Conservation (phyloP, 2,888 invertebrate species). For the Piscicola geometra region DNA sequence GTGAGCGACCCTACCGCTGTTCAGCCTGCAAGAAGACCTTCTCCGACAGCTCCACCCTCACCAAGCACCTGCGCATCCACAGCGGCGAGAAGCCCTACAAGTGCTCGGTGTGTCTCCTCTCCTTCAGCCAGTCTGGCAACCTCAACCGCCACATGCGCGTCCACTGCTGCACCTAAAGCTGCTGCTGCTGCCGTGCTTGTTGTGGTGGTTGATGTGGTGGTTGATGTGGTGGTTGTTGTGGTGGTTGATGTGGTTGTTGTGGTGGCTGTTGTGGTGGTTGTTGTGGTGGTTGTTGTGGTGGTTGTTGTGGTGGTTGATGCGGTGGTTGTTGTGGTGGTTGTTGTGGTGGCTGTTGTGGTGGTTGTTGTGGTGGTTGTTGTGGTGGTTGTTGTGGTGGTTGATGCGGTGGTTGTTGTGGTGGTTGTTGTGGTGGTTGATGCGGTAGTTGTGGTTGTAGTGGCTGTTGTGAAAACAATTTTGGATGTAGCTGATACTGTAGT, state of each 20-base stretch:
- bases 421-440: neutral
- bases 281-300: too few species aligned
- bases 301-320: too few species aligned
- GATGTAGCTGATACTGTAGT: neutral
- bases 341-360: neutral
- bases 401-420: neutral
- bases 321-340: too few species aligned
- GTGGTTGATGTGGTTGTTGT: too few species aligned
- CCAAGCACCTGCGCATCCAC: conserved; percentile 88
- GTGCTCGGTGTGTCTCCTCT: conserved; percentile 86
- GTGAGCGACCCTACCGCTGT: conserved; percentile 80
- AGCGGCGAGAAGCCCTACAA: conserved; percentile 84
- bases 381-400: neutral
- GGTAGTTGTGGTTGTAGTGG: neutral
- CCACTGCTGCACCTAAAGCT: conserved; percentile 60
- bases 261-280: too few species aligned
- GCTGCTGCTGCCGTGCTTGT: neutral
- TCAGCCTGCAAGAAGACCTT: conserved; percentile 95
- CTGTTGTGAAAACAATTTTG: neutral
- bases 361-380: neutral
- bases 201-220: too few species aligned
- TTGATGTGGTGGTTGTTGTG: too few species aligned
- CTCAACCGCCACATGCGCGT: conserved; percentile 97
- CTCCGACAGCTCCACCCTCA: conserved; percentile 94
- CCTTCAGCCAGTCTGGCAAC: conserved; percentile 97